Evolutionary conservation across 2,113 vertebrate genomes (phyloP).

Genomic region (Hystrix cristata): DNA sequence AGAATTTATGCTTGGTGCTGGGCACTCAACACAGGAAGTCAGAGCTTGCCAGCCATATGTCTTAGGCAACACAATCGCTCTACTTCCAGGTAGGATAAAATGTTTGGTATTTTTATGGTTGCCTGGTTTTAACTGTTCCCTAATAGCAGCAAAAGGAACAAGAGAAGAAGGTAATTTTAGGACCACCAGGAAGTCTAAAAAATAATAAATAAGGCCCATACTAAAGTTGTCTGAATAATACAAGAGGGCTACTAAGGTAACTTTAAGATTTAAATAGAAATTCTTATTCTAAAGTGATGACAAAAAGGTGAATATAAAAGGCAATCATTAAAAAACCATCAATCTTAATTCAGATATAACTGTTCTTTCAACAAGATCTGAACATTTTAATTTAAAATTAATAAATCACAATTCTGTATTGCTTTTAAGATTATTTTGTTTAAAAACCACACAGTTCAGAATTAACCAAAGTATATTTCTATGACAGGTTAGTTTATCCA

Average conservation of each 20-base stretch:
- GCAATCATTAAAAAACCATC: constrained; percentile 60
- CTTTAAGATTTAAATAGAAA: constrained; percentile 51
- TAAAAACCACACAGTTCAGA: constrained; percentile 76
- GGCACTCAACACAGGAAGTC: background rate
- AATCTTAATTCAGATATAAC: constrained; percentile 74
- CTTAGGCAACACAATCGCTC: constrained; percentile 18
- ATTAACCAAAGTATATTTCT: constrained; percentile 76
- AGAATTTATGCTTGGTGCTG: background rate
- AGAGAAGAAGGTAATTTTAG: constrained; percentile 41
- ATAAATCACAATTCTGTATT: constrained; percentile 86
- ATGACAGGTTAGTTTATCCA: constrained; percentile 82
- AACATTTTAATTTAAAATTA: constrained; percentile 83
- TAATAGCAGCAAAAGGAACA: background rate
- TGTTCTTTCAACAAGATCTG: constrained; percentile 78
- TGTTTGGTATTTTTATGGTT: constrained; percentile 48
- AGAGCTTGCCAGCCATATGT: background rate
- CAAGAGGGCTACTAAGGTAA: constrained; percentile 47
- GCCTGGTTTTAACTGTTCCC: constrained; percentile 57
- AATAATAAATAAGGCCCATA: constrained; percentile 65
- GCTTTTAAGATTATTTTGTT: constrained; percentile 78
- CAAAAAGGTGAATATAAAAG: constrained; percentile 66
- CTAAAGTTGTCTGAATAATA: constrained; percentile 48
- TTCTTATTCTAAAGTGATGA: constrained; percentile 68
- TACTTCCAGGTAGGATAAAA: background rate
- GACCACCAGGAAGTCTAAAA: background rate